phyloP scores from a whole-genome alignment of 2,113 vertebrate species.

The Vulpes ferrilata region DNA sequence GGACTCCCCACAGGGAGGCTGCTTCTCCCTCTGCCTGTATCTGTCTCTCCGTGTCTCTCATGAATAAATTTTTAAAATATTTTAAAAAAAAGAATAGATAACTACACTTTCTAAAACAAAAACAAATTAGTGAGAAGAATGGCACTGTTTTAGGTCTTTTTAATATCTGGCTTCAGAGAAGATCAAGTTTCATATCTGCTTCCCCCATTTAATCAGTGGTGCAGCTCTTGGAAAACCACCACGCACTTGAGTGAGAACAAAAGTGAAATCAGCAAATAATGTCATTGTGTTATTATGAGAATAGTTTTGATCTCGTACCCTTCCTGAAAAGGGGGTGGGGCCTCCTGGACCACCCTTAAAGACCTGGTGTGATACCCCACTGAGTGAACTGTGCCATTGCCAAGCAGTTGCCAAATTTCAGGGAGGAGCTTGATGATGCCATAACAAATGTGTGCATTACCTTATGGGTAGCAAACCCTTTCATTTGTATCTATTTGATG shows the following conservation, averaged over 20 bases:
- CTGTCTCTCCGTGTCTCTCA: too few species aligned
- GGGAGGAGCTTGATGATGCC: background rate
- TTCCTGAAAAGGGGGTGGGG: background rate
- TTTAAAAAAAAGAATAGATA: background rate
- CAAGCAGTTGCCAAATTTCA: background rate
- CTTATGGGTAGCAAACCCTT: background rate
- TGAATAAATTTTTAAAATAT: too few species aligned
- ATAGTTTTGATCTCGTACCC: fast-evolving
- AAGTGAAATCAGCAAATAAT: background rate
- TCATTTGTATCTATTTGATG: background rate
- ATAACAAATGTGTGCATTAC: background rate
- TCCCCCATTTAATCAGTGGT: background rate
- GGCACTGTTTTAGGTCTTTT: background rate
- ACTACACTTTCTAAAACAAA: background rate
- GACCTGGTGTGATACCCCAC: background rate
- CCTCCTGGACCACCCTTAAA: too few species aligned
- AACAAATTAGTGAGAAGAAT: background rate
- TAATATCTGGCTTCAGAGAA: background rate
- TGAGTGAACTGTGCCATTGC: background rate
- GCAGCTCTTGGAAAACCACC: background rate
- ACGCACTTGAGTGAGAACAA: background rate
- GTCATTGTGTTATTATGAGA: background rate
- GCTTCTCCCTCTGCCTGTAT: too few species aligned
- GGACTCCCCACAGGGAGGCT: too few species aligned
- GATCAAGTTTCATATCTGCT: background rate